Percentiles rank a stretch among this genome's conserved stretches.
Evolutionary conservation across 2,797 vertebrate species (phyloP).

Genomic region (Heterohyrax brucei): DNA sequence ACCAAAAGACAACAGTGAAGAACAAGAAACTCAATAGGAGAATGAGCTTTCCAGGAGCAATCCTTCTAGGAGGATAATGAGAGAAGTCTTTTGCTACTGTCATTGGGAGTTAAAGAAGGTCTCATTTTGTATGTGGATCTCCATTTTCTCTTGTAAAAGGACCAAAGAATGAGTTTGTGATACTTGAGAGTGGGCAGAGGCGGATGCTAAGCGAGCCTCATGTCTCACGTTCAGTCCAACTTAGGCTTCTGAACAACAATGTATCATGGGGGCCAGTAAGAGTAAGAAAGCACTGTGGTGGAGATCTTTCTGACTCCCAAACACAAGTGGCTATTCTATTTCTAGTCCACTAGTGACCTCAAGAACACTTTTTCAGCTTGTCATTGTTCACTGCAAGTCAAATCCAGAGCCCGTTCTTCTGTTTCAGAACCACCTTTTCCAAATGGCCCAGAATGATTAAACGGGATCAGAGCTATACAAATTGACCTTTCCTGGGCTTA

Average conservation of each 20-base stretch:
- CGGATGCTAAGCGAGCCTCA: background rate
- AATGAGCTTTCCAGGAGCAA: background rate
- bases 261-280: background rate
- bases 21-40: background rate
- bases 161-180: background rate
- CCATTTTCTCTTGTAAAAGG: background rate
- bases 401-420: background rate
- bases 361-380: background rate
- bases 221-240: background rate
- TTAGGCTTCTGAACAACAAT: background rate
- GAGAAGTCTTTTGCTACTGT: background rate
- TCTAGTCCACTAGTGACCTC: background rate
- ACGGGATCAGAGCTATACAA: background rate
- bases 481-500: background rate
- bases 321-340: background rate
- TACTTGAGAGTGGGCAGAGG: background rate
- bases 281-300: background rate
- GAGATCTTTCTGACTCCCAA: background rate
- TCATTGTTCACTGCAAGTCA: background rate
- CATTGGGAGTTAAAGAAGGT: background rate
- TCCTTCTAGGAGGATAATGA: background rate
- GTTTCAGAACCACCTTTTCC: background rate
- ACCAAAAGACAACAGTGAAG: background rate
- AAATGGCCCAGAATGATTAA: background rate
- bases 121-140: background rate